Evolutionary conservation across 2,888 invertebrate genomes (phyloP), one percentile per base, ranked within the genome.

Genomic region (Rugalucina vietnamica): DNA sequence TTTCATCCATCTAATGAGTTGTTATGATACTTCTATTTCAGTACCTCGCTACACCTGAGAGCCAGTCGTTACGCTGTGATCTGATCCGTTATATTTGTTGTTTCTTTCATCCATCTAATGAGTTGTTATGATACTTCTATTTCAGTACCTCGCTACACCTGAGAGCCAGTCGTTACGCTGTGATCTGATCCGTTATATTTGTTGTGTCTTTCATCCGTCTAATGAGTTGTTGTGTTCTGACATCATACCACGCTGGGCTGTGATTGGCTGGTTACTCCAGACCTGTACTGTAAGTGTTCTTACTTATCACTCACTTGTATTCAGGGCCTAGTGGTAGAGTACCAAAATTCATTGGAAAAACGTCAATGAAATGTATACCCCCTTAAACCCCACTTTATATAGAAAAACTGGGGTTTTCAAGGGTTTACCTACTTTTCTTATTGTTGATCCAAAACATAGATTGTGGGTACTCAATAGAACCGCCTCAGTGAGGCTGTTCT

Each of bases 211-310:
- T 94, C 98, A 98, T 95, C 98, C 98, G 72, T 97, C 98, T 50
- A 98, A 98, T 95, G 98, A 98, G 95, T 96, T 98, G 73, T 96
- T 98, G 76, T 97, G 98, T 95, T 98, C 98, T n/a, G 98, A 98
- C 94, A 97, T 98, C 94, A 98, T 98, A 95, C 98, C 98, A 89
- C 96, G 98, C 90, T 98, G 98, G 98, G 98, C 98, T 87, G 97
- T 98, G 70, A 98, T 98, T 93, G 98, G 98, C 79, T 98, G 98
- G 98, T 96, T 98, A 12, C 96, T 98, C 81, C 98, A 98, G 65
- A 98, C 98, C 21, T 98, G 98, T 94, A 98, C 98, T 54, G 94
- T 95, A 88, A 91, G 93, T 88, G 1, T 5, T 36, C 43, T 43
- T 43, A 12, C 43, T 43, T n/a, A n/a, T n/a, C n/a, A n/a, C n/a